Evolutionary conservation across 1,140 invertebrate species (phyloP), one percentile per base, ranked within the genome.

Genomic region (Drosophila varians): DNA sequence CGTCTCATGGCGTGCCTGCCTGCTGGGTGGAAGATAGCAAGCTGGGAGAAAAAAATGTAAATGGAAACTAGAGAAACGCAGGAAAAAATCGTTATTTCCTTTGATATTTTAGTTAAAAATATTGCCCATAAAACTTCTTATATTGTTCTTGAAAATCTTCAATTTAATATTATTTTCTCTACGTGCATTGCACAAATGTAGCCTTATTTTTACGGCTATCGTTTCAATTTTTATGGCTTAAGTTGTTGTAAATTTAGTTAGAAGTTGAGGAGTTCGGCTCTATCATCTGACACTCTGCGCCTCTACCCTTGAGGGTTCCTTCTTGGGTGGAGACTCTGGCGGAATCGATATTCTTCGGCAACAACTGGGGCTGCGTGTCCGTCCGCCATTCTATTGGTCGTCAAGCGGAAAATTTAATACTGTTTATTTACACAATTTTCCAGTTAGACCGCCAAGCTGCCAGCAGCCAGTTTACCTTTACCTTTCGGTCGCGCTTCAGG

Each of bases 221-320:
- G 77, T 71, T 87, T 87, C 65, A 72, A 87, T 77, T 87, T 86
- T 87, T 87, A 87, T 87, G 82, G 74, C 74, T 88, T 49, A 72
- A 75, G 74, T 73, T 84, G 80, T 61, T 77, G 74, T 74, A 75
- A 82, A 87, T 86, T 86, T 76, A 61, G 74, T 66, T 68, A 40
- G 64, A 48, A 74, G 54, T 74, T 43, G 65, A 56, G 47, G 65
- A 56, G 47, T 65, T 64, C 40, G 53, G 56, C 49, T 49, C 42
- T 61, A 48, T 64, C 65, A 53, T 46, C 48, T 64, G 46, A 43
- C 65, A 45, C 38, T 65, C 60, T 25, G 16, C 12, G 31, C 19
- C 14, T n/a, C n/a, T n/a, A 14, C 45, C 34, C 51, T 14, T 12
- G 28, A 46, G 55, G 47, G 48, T 19, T 74, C 12, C n/a, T n/a